These are phyloP conservation scores for Avahi laniger DNA, from an alignment of 2,797 vertebrate species.

Conservation along the genomic window DNA sequence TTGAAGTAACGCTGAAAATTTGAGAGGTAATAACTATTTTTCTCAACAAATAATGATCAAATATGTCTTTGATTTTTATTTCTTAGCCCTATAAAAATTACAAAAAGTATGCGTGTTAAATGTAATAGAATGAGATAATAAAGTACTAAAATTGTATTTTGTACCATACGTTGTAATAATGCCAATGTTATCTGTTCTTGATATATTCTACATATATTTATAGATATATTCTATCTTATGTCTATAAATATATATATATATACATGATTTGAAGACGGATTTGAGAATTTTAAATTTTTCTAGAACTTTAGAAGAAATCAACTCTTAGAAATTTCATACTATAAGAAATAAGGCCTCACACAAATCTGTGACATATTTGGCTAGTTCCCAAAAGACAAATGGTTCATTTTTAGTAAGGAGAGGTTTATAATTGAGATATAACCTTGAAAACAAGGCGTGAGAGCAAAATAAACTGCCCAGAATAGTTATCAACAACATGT, in stretches of 20 bases:
- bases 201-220: neutral
- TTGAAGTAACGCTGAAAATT: neutral
- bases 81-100: neutral
- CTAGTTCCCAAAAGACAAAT: slow-evolving; percentile 65
- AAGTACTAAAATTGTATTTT: neutral
- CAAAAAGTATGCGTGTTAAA: neutral
- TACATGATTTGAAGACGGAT: neutral
- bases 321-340: neutral
- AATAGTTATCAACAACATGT: slow-evolving; percentile 56
- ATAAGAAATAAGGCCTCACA: neutral
- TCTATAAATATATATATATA: neutral
- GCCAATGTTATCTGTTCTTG: neutral
- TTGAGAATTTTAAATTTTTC: neutral
- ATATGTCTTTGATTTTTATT: neutral
- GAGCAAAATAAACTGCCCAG: slow-evolving; percentile 51
- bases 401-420: slow-evolving; percentile 55
- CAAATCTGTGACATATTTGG: slow-evolving; percentile 6
- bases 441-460: slow-evolving; percentile 56
- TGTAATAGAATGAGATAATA: neutral
- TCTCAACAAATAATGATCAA: neutral
- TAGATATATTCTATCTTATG: neutral
- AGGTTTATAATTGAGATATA: slow-evolving; percentile 50
- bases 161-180: neutral
- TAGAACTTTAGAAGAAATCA: slow-evolving; percentile 37
- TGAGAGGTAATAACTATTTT: neutral